Evolutionary conservation across 2,888 invertebrate genomes (phyloP), one percentile per base, ranked within the genome.

Genomic region (Gortyna flavago): DNA sequence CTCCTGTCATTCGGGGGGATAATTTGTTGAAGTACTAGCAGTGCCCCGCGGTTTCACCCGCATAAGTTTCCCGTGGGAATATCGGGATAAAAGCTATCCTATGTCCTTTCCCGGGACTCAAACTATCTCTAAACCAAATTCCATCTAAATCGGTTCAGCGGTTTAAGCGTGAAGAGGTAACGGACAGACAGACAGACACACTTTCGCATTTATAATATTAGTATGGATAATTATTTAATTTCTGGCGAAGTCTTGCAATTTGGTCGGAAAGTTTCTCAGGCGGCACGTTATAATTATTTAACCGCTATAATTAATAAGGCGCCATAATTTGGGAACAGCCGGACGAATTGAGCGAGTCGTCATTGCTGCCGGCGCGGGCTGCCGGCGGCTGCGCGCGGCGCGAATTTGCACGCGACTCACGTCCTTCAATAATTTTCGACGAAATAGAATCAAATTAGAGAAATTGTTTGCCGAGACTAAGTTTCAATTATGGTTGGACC

Each of bases 371-470:
- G 3, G 41, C 38, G 38, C 38, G 38, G 38, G 38, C 38, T 38
- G 38, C 8, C 38, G 38, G 78, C 84, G 84, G 35, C 80, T 85
- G 68, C 75, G 67, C 48, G 85, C 80, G 85, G 67, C 72, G 67
- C 41, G 84, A 86, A 85, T 91, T 92, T 62, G 82, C 80, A 90
- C 84, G 84, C 89, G 70, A 84, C 89, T 88, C 93, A 93, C 93
- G 94, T 93, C 89, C 87, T 87, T 94, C 92, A 94, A 93, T 93
- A 93, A 94, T 93, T 94, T 93, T 88, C 89, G 86, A 88, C 91
- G 89, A 91, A 92, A 93, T 92, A 92, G 87, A 93, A 93, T 94
- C 92, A 92, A 94, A 94, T 93, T 91, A 88, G 90, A 88, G 89
- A 90, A 93, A 92, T 92, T 92, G 91, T 90, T 89, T 84, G 89